Conservation (phyloP, 1,140 invertebrate species). For the Camponotus floridanus region DNA sequence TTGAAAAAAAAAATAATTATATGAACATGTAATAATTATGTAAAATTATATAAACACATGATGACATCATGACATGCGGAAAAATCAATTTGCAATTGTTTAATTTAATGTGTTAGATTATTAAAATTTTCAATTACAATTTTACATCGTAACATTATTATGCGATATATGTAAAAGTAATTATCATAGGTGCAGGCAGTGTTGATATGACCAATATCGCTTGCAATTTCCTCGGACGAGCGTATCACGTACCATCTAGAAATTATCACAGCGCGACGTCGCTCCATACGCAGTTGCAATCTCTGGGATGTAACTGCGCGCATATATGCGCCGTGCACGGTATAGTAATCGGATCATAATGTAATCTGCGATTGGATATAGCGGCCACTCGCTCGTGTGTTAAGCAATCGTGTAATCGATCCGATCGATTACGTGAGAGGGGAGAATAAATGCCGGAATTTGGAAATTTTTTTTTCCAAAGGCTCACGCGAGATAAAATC, state of each 20-base stretch:
- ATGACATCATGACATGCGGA: background rate
- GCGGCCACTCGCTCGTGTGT: constrained; percentile 64
- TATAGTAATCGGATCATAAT: constrained; percentile 74
- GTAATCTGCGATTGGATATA: constrained; percentile 70
- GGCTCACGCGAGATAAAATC: constrained; percentile 24
- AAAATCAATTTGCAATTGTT: background rate
- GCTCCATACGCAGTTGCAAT: constrained; percentile 64
- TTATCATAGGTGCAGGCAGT: background rate
- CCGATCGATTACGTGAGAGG: constrained; percentile 33
- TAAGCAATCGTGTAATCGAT: constrained; percentile 67
- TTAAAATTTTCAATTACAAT: background rate
- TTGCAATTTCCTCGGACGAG: constrained; percentile 48
- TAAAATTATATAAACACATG: background rate
- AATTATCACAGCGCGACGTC: constrained; percentile 51
- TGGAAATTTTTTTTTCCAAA: background rate
- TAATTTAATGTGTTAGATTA: background rate
- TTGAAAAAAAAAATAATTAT: too few species aligned
- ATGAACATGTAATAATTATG: too few species aligned
- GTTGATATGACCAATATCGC: constrained; percentile 31
- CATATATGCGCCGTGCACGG: constrained; percentile 65
- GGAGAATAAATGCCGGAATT: background rate
- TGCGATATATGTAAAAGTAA: background rate
- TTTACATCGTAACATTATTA: background rate
- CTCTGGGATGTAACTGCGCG: constrained; percentile 61
- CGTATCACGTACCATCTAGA: constrained; percentile 63